Base-by-base conservation (phyloP, 2,888 invertebrate genomes). In the Noctuana brunneofusca region DNA sequence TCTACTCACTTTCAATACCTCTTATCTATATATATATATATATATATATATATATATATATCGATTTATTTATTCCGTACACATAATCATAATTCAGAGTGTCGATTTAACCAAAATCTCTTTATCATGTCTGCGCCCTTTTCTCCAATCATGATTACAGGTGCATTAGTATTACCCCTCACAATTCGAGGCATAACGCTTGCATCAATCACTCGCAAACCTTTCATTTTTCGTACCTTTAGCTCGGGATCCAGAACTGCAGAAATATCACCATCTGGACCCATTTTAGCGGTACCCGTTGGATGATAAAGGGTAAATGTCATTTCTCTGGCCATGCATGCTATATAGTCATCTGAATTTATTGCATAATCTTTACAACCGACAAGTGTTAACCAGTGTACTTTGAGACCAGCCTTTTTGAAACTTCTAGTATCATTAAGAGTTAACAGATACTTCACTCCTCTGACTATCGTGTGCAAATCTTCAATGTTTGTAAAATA, bases 261-360 rank as follows among this genome's bases (percentile, higher is more conserved):
- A 11, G 62, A 59, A 3, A 16, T 48, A 50, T 64, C 68, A 8
- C 64, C 71, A 1, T 72, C 71, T 0, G 93, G 89, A 3, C 94
- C 94, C 95, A 95, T 95, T 79, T 91, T 94, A 0, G 88, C 88
- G 0, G 94, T 93, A 54, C 96, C 93, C 1, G 93, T 93, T 0
- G 96, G 96, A 82, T 96, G 96, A 71, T 95, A 96, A 43, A 96
- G 93, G 0, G 87, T 83, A 65, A 83, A 79, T 1, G 86, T 84
- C 32, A 84, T 50, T 64, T 82, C 52, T 27, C 57, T 64, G 3
- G 63, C 55, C 30, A 64, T 49, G 32, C 67, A 67, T 14, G 20
- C 56, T 46, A 65, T 14, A 43, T 50, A 65, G n/a, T 65, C 64
- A 55, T 66, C 81, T 30, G 76, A 76, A 6, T 63, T 58, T 57